Evolutionary conservation across 2,888 invertebrate species (phyloP), one percentile per base, ranked within the genome.

Genomic region (Pseudococcus jackbeardsleyi): DNA sequence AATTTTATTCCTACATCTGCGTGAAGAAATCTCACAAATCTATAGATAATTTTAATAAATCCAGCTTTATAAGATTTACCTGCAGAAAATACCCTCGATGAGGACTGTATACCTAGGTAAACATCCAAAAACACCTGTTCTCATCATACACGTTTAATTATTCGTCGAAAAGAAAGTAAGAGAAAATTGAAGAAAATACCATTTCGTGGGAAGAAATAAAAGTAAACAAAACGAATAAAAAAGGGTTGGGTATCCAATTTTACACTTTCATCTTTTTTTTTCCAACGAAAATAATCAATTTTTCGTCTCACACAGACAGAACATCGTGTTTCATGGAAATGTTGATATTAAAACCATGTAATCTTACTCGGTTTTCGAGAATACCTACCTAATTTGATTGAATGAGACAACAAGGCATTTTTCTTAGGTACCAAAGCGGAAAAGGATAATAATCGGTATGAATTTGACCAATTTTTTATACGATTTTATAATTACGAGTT

Each of bases 361-460:
- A 72, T 72, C 54, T 39, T 15, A 12, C 12, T 50, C 48, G 48
- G 0, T 50, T 12, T 11, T 50, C 48, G 48, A 50, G 12, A 15
- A 33, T 9, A 72, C 33, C 11, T 15, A n/a, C 64, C 12, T 22
- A 72, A 17, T 19, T 54, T n/a, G 54, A 54, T 54, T n/a, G 54
- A 54, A n/a, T 15, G n/a, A 54, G n/a, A 54, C 3, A 54, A 54
- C 12, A 50, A 4, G 12, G 26, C 26, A 33, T 3, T 33, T 2
- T 33, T 33, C 26, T 33, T 50, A 50, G 48, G 68, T n/a, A 68
- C 72, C 11, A 72, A 72, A 72, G 72, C 72, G 72, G 72, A 72
- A 72, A 72, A 33, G 72, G 72, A 72, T 72, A 72, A 72, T 72
- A 72, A 72, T 72, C 33, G 33, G 72, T 72, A 33, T 72, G n/a